Base-by-base conservation (phyloP, 2,888 invertebrate species). In the Drosophila demipolita region DNA sequence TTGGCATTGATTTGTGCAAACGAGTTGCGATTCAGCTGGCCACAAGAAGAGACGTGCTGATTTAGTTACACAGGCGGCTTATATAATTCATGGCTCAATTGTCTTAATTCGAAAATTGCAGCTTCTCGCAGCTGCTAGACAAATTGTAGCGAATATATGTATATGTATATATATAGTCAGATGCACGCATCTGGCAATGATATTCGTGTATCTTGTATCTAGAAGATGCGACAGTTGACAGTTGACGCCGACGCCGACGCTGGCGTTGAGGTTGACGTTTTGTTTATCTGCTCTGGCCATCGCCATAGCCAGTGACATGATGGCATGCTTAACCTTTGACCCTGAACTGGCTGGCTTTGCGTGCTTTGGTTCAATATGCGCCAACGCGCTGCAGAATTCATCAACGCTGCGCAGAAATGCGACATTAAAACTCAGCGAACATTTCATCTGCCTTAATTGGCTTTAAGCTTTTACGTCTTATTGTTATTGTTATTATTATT, bases 91-190 rank as follows among this genome's bases (percentile, higher is more conserved):
- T 66, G 80, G 65, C 73, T 73, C 88, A 86, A 87, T 87, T 87
- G 87, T 88, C 90, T 87, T 87, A 87, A 87, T 90, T 90, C 76
- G 90, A 81, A 87, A 87, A 87, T 87, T 87, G 90, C 87, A 88
- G 75, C 73, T 80, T 71, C 75, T 74, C 73, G 74, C 87, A 71
- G 64, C 66, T 71, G 62, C 65, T 75, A 76, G 87, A 83, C 84
- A 85, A 89, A 83, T 83, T 85, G 87, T 75, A 59, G 69, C 59
- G 29, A 29, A 29, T 29, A 29, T 29, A 29, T 9, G 7, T 36
- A 33, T 66, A 74, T 77, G 77, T 70, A 83, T 74, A 75, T 15
- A 45, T 23, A 4, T 15, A 20, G 45, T 45, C 15, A 15, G 23
- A 15, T 45, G 70, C 65, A 78, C 80, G 73, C 82, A 84, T 73